These are phyloP conservation scores for Orthosia gothica DNA, from an alignment of 2,888 invertebrate species.

Conservation along the genomic window DNA sequence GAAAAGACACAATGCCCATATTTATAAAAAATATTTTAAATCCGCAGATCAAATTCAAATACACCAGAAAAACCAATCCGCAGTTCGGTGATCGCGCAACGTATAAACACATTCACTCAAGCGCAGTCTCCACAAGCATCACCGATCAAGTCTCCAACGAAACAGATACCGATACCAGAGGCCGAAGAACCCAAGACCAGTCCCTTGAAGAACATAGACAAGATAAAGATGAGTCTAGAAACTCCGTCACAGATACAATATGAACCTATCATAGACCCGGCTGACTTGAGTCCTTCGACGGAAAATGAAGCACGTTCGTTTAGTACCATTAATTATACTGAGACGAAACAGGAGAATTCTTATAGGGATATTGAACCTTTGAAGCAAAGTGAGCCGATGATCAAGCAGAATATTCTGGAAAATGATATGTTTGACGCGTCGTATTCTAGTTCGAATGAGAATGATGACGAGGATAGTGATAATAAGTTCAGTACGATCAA, in stretches of 20 bases:
- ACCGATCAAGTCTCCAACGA: conserved; percentile 74
- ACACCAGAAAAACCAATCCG: conserved; percentile 93
- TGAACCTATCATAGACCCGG: conserved; percentile 88
- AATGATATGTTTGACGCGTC: conserved; percentile 90
- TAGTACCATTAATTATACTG: conserved; percentile 83
- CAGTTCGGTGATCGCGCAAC: conserved; percentile 93
- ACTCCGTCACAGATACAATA: conserved; percentile 90
- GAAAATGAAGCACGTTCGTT: conserved; percentile 84
- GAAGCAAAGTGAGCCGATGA: conserved; percentile 88
- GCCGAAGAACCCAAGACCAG: conserved; percentile 81
- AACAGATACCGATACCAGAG: conserved; percentile 68
- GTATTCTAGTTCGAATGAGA: conserved; percentile 90
- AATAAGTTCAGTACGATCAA: conserved; percentile 95
- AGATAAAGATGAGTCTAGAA: conserved; percentile 88
- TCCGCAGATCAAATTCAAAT: conserved; percentile 78
- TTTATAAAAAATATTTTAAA: not conserved
- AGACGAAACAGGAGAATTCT: conserved; percentile 73
- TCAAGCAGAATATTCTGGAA: conserved; percentile 90
- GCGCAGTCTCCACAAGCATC: conserved; percentile 72
- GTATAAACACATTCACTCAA: conserved; percentile 91
- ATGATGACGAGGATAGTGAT: conserved; percentile 92
- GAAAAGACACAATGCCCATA: not conserved
- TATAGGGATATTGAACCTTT: conserved; percentile 80
- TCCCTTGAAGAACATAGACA: conserved; percentile 89
- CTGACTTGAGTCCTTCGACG: conserved; percentile 86